A percentile compares a stretch with the other conserved stretches of the same genome.
Evolutionary conservation across 1,140 invertebrate species (phyloP).

Genomic region (Micrasema longulum): DNA sequence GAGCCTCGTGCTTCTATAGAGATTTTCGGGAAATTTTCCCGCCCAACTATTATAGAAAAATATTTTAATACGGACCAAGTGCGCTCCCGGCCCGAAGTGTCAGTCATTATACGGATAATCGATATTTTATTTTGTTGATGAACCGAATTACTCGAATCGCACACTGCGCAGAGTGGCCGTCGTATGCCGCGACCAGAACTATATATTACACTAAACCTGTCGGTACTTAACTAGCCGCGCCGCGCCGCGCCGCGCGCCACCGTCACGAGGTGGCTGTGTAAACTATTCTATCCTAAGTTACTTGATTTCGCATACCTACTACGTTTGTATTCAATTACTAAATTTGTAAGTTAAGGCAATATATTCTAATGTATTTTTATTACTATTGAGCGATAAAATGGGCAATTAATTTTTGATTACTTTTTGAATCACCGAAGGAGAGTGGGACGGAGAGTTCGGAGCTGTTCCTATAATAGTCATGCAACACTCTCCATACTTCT

Average conservation of each 20-base stretch:
- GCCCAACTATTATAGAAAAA: slow-evolving; percentile 32
- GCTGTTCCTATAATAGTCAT: slow-evolving; percentile 31
- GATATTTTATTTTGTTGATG: slow-evolving; percentile 14
- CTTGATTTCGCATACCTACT: slow-evolving; percentile 32
- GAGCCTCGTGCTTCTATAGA: slow-evolving; percentile 23
- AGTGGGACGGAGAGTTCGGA: slow-evolving; percentile 1
- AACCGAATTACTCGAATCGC: slow-evolving; percentile 16
- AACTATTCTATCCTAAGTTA: slow-evolving; percentile 34
- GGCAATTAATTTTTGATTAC: slow-evolving; percentile 42
- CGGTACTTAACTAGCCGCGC: slow-evolving; percentile 9
- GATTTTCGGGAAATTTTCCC: slow-evolving; percentile 29
- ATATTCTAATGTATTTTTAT: slow-evolving; percentile 44
- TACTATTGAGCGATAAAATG: slow-evolving; percentile 38
- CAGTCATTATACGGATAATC: slow-evolving; percentile 33
- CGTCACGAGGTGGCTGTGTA: not conserved
- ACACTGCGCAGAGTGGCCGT: not conserved
- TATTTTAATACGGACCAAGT: slow-evolving; percentile 37
- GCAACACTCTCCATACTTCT: slow-evolving; percentile 1
- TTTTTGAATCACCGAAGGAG: slow-evolving; percentile 27
- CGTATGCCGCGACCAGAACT: not conserved
- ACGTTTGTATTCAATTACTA: slow-evolving; percentile 27
- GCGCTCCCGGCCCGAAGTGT: slow-evolving; percentile 16
- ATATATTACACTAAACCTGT: too few species aligned
- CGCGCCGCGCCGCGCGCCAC: not conserved
- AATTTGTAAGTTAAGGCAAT: slow-evolving; percentile 34